Conservation (phyloP, 2,797 vertebrate genomes). For the Babyrousa celebensis region DNA sequence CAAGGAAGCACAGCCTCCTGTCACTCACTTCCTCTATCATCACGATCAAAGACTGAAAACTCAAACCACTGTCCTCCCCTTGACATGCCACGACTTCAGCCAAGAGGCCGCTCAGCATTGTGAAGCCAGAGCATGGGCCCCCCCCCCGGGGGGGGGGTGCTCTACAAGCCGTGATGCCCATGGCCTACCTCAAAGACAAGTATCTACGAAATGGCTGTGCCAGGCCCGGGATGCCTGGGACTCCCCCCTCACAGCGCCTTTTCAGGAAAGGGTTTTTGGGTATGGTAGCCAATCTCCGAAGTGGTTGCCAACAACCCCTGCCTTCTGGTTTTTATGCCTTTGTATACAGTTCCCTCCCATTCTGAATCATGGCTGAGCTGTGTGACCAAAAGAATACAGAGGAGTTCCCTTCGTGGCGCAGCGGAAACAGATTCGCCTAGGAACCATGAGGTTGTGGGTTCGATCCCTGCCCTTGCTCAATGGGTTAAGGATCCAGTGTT, state of each 20-base stretch:
- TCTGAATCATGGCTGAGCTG: not conserved
- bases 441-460: no score
- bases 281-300: not conserved
- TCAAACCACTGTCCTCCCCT: not conserved
- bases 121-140: no score
- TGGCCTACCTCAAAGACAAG: not conserved
- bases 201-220: not conserved
- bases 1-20: not conserved
- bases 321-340: not conserved
- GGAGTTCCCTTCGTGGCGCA: not conserved
- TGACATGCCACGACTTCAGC: not conserved
- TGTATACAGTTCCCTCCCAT: not conserved
- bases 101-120: not conserved
- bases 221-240: not conserved
- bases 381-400: conserved; percentile 48
- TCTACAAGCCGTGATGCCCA: not conserved
- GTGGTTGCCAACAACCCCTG: not conserved
- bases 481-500: no score
- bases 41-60: conserved; percentile 51
- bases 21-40: not conserved
- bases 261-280: not conserved
- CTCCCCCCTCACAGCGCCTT: not conserved
- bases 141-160: no score
- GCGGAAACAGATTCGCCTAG: no score
- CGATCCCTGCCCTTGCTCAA: no score